These are phyloP conservation scores for Caenorhabditis panamensis DNA, from an alignment of 2,888 invertebrate species.

Conservation along the genomic window DNA sequence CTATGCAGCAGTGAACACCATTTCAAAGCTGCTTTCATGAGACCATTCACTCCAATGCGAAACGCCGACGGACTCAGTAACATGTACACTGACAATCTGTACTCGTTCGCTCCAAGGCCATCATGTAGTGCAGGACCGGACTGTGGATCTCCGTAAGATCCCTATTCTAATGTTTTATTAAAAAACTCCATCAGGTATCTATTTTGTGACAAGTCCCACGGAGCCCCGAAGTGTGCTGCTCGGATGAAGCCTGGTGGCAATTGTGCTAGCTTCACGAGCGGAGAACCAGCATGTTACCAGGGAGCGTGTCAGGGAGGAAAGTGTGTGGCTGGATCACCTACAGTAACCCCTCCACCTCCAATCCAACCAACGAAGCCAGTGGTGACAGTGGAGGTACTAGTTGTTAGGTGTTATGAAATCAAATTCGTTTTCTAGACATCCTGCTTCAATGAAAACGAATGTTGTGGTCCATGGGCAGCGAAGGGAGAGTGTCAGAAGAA, in stretches of 20 bases:
- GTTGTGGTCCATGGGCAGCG: slow-evolving; percentile 73
- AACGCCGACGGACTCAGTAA: slow-evolving; percentile 77
- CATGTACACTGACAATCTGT: slow-evolving; percentile 78
- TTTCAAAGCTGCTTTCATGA: slow-evolving; percentile 70
- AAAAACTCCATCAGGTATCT: no score
- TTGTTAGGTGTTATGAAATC: no score
- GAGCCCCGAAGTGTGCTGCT: slow-evolving; percentile 73
- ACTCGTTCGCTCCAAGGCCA: slow-evolving; percentile 74
- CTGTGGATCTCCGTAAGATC: slow-evolving; percentile 65
- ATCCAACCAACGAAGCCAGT: slow-evolving; percentile 58
- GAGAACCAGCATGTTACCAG: slow-evolving; percentile 73
- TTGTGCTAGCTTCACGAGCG: slow-evolving; percentile 71
- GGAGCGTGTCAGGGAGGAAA: slow-evolving; percentile 73
- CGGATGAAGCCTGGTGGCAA: slow-evolving; percentile 75
- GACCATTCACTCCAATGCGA: slow-evolving; percentile 74
- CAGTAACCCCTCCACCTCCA: slow-evolving; percentile 48
- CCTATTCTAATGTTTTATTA: not conserved
- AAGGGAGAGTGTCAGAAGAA: slow-evolving; percentile 75
- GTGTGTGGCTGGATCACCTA: slow-evolving; percentile 64
- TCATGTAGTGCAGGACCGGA: slow-evolving; percentile 66
- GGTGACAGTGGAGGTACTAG: slow-evolving; percentile 44
- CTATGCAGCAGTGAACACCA: slow-evolving; percentile 69
- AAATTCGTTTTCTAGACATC: slow-evolving; percentile 35
- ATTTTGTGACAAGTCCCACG: slow-evolving; percentile 77
- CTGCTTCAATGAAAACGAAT: slow-evolving; percentile 78